A percentile compares a stretch with the other conserved stretches of the same genome.
These are phyloP conservation scores for Helicoverpa zea DNA, from an alignment of 1,140 invertebrate genomes.

Conservation along the genomic window DNA sequence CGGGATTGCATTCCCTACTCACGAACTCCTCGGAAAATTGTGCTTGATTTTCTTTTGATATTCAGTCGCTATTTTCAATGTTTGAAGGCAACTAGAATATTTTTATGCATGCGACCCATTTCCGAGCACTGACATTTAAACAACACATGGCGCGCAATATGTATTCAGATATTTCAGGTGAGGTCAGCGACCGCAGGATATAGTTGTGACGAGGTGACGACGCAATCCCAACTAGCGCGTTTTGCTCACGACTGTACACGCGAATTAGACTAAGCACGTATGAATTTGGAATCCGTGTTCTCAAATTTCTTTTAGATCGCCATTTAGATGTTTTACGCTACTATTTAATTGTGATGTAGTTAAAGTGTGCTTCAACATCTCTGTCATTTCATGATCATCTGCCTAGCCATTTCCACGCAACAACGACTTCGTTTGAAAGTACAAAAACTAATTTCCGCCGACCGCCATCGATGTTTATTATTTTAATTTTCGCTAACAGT, in stretches of 20 bases:
- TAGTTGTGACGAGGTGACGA: constrained; percentile 24
- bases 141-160: constrained; percentile 57
- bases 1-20: no score
- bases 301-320: no score
- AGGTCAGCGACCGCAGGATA: constrained; percentile 37
- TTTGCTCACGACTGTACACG: not conserved
- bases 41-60: constrained; percentile 10
- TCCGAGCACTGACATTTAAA: constrained; percentile 52
- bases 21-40: not conserved
- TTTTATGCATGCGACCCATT: constrained; percentile 53
- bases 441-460: no score
- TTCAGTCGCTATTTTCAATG: constrained; percentile 18
- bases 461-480: no score
- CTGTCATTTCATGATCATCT: no score
- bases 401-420: no score
- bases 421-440: no score
- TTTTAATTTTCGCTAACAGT: no score
- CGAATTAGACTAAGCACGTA: constrained; percentile 1
- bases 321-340: no score
- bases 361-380: no score
- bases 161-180: constrained; percentile 58
- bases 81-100: constrained; percentile 47
- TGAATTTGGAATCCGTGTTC: no score
- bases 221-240: not conserved
- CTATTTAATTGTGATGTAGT: no score